Base-by-base conservation (phyloP, 1,140 invertebrate genomes). In the Laodelphax striatellus region DNA sequence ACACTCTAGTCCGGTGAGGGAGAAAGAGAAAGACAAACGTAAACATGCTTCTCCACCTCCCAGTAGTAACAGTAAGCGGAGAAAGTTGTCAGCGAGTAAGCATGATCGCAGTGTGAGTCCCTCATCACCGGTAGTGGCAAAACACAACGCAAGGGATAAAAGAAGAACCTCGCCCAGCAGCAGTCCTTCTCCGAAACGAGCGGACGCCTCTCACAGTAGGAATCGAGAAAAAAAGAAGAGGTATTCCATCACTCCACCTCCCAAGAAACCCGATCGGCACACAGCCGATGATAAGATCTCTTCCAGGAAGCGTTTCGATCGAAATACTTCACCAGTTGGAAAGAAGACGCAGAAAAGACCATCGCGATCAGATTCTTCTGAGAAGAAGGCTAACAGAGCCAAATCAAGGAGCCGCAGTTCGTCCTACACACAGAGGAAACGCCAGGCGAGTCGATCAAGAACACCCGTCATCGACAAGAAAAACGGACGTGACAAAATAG, bases 61-160 rank as follows among this genome's bases (percentile, higher is more conserved):
- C 11, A 50, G 46, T 46, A 46, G 43, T 19, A 46, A 11, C 46
- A 50, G 46, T 17, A 50, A 50, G 11, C 10, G 21, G 1, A 50
- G 46, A 14, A 50, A 50, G 21, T 50, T 50, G 46, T 22, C 46
- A 11, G 21, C 4, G 21, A 17, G 11, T 10, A 50, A 22, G 34
- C 34, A 11, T 19, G 46, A 50, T 50, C 46, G 46, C 5, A 55
- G 53, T 55, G 53, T 22, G 22, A 55, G 53, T 55, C 53, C 16
- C 19, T 17, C n/a, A 21, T 17, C 55, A 3, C 34, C 55, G 5
- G 3, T 43, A n/a, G 34, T 17, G 13, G 21, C 5, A 4, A 55
- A 21, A 19, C 22, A 34, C 55, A 31, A 21, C 10, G 34, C 22
- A 28, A 38, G 21, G 9, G 22, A 24, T 9, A 57, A 57, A 16